Conservation (phyloP, 92 coral and sea anemone genomes). For the Paramuricea clavata region DNA sequence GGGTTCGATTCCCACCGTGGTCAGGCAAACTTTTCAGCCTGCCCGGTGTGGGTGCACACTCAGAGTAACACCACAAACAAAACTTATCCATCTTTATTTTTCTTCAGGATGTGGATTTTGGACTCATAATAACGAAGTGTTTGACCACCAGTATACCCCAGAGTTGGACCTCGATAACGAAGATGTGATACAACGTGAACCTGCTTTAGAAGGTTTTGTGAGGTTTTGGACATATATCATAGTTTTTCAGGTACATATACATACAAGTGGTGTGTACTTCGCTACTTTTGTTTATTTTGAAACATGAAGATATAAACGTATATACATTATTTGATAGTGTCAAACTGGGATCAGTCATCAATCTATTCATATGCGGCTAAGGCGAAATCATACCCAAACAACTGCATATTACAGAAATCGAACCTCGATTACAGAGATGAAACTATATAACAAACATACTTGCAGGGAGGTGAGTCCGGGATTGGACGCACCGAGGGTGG, state of each 20-base stretch:
- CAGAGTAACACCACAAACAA: not conserved
- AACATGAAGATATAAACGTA: too few species aligned
- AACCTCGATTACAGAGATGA: not conserved
- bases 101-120: constrained; percentile 92
- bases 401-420: too few species aligned
- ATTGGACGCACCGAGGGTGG: too few species aligned
- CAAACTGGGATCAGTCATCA: too few species aligned
- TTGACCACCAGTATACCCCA: constrained; percentile 87
- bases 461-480: too few species aligned
- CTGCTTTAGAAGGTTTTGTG: constrained; percentile 86
- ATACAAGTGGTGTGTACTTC: not conserved
- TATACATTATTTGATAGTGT: too few species aligned
- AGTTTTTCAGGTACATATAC: constrained; percentile 83
- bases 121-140: constrained; percentile 78
- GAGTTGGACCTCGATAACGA: constrained; percentile 71
- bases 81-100: not conserved
- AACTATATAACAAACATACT: too few species aligned
- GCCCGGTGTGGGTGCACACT: not conserved
- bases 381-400: not conserved
- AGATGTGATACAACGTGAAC: constrained; percentile 65
- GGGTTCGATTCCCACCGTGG: too few species aligned
- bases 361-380: too few species aligned
- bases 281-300: not conserved
- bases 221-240: constrained; percentile 97
- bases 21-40: too few species aligned